phyloP scores from a whole-genome alignment of 2,888 invertebrate species.

The Papilio gigon region DNA sequence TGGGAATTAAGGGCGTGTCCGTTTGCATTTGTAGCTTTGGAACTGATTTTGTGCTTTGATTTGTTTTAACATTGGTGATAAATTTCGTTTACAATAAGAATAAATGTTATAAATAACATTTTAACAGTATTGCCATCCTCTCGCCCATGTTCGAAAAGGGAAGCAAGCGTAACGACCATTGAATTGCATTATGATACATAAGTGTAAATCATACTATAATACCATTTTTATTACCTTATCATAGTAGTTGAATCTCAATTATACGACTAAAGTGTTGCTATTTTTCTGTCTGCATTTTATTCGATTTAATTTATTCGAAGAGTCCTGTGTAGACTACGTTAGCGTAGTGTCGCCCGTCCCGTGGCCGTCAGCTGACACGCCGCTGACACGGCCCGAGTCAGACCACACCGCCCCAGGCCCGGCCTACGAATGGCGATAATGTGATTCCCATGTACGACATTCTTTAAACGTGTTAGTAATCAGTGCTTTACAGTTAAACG shows the following conservation, averaged over 20 bases:
- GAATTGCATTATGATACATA: too few species aligned
- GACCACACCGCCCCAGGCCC: background rate
- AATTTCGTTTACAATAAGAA: background rate
- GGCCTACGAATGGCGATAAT: slow-evolving; percentile 39
- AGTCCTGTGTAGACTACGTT: background rate
- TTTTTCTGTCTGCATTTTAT: background rate
- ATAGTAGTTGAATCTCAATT: too few species aligned
- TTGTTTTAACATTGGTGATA: slow-evolving; percentile 23
- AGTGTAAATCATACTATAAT: too few species aligned
- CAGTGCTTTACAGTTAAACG: slow-evolving; percentile 43
- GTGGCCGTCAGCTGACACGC: background rate
- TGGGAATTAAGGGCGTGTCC: slow-evolving; percentile 39
- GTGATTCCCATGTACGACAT: slow-evolving; percentile 42
- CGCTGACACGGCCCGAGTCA: slow-evolving; percentile 22
- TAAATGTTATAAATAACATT: background rate
- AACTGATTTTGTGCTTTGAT: slow-evolving; percentile 30
- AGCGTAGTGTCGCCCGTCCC: slow-evolving; percentile 29
- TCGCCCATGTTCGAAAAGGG: too few species aligned
- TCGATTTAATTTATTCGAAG: background rate
- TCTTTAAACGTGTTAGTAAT: slow-evolving; percentile 42
- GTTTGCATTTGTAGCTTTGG: slow-evolving; percentile 15
- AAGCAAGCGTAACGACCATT: too few species aligned
- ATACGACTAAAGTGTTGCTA: background rate
- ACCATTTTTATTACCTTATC: too few species aligned
- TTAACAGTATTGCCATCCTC: too few species aligned